Evolutionary conservation across 2,113 vertebrate genomes (phyloP).

Genomic region (Xiphophorus hellerii): DNA sequence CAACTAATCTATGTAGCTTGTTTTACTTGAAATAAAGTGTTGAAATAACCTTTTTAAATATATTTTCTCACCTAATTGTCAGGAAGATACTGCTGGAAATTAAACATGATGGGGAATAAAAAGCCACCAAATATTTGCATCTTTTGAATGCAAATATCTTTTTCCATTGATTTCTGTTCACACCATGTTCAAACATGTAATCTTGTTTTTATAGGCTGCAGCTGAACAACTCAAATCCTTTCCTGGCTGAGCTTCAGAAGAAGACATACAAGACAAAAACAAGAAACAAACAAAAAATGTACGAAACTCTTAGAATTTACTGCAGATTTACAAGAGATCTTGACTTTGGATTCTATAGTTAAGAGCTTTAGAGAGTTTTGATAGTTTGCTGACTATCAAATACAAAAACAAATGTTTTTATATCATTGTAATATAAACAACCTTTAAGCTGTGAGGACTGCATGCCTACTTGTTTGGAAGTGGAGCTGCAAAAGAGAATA

Average conservation of each 20-base stretch:
- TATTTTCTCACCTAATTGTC: no score
- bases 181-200: not conserved
- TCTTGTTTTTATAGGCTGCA: not conserved
- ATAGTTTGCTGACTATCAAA: no score
- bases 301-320: not conserved
- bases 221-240: not conserved
- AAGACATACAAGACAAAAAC: no score
- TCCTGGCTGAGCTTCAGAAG: not conserved
- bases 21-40: no score
- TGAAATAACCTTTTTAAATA: no score
- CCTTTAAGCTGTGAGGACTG: not conserved
- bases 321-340: no score
- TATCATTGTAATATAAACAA: no score
- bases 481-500: not conserved
- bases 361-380: no score
- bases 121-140: not conserved
- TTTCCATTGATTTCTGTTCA: not conserved
- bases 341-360: not conserved
- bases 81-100: no score
- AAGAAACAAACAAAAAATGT: not conserved
- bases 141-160: not conserved
- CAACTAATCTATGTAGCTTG: no score
- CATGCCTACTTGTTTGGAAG: not conserved
- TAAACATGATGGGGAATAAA: no score
- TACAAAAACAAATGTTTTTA: no score